A percentile compares a stretch with the other conserved stretches of the same genome.
phyloP scores from a whole-genome alignment of 2,797 vertebrate species.

The Intellagama lesueurii region DNA sequence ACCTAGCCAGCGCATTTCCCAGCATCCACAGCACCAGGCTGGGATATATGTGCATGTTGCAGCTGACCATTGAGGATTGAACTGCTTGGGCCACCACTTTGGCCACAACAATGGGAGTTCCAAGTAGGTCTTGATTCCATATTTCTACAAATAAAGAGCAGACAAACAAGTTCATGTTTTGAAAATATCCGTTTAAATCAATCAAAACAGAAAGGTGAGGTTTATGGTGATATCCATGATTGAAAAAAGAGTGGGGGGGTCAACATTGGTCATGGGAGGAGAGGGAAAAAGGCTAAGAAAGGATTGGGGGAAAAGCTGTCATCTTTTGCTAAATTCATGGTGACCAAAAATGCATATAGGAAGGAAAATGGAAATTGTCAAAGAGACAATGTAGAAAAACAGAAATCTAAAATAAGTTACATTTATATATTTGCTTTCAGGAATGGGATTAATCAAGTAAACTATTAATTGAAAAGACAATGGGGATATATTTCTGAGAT shows the following conservation, averaged over 20 bases:
- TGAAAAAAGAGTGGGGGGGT: background rate
- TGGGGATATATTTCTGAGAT: background rate
- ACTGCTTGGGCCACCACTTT: no score
- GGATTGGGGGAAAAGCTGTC: background rate
- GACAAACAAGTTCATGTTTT: background rate
- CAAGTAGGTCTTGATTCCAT: no score
- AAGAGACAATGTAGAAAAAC: background rate
- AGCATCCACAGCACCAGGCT: no score
- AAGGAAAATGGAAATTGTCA: background rate
- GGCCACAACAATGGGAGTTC: no score
- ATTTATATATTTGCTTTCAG: background rate
- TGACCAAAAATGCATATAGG: background rate
- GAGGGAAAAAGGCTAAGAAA: background rate
- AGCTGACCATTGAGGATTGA: no score
- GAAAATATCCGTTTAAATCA: background rate
- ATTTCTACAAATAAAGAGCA: background rate
- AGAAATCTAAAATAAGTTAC: background rate
- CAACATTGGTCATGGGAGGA: background rate
- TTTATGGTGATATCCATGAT: background rate
- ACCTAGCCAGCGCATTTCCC: no score
- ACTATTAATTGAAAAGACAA: background rate
- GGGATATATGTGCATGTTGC: no score
- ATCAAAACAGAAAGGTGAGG: background rate
- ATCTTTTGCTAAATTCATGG: background rate
- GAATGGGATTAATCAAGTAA: background rate